Evolutionary conservation across 2,113 vertebrate species (phyloP).

Genomic region (Triplophysa siluroides): DNA sequence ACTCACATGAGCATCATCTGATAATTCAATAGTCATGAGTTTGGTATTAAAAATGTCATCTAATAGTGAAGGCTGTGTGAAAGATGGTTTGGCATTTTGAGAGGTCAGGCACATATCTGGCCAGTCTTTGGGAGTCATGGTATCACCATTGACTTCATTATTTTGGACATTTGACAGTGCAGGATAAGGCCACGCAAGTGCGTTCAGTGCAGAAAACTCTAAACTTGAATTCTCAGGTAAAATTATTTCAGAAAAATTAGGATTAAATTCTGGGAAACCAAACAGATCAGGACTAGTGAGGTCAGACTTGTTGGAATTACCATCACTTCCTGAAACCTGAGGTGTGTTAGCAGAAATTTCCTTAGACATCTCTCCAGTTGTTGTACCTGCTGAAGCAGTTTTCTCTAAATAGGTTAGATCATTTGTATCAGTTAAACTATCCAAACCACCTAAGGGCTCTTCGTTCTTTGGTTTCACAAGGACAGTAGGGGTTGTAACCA

Average conservation of each 20-base stretch:
- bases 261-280: background rate
- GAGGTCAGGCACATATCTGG: background rate
- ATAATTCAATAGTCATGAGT: conserved; percentile 7
- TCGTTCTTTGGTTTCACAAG: conserved; percentile 10
- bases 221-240: conserved; percentile 33
- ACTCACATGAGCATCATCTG: background rate
- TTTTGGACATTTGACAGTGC: background rate
- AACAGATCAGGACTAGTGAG: background rate
- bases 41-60: background rate
- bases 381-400: conserved; percentile 12
- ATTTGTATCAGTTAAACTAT: background rate
- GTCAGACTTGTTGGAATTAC: conserved; percentile 26
- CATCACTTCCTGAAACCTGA: conserved; percentile 33
- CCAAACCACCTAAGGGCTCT: background rate
- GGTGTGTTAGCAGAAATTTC: background rate
- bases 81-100: background rate
- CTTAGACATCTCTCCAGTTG: conserved; percentile 1
- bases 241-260: conserved; percentile 20
- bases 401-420: background rate
- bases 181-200: conserved; percentile 37
- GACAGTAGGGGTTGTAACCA: background rate
- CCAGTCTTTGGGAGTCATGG: too few species aligned
- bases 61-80: background rate
- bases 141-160: background rate
- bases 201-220: conserved; percentile 46